phyloP scores from a whole-genome alignment of 2,888 invertebrate species.

The Limnephilus auricula region DNA sequence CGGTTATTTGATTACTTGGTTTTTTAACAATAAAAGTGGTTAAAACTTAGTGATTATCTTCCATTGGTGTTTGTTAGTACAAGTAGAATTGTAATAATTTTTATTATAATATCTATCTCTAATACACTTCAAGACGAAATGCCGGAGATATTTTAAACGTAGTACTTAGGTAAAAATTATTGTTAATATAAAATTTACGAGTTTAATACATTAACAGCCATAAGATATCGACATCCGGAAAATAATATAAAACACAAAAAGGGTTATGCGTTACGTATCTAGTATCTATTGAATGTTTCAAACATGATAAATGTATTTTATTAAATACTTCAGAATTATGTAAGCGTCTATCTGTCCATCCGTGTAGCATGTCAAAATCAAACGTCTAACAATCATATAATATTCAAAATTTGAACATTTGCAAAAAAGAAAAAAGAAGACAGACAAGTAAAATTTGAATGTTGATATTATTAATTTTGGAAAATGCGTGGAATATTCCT shows the following conservation, averaged over 20 bases:
- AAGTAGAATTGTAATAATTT: too few relatives aligned
- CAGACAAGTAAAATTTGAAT: background rate
- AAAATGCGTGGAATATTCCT: background rate
- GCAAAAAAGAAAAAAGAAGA: background rate
- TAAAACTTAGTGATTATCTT: too few relatives aligned
- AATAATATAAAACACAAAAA: background rate
- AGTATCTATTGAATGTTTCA: background rate
- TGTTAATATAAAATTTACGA: too few relatives aligned
- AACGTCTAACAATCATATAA: background rate
- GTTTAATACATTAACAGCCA: too few relatives aligned
- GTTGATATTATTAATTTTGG: background rate
- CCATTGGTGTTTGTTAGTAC: too few relatives aligned
- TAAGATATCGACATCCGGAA: background rate
- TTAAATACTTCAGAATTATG: background rate
- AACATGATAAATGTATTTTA: background rate
- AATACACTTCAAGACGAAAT: too few relatives aligned
- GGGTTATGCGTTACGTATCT: background rate
- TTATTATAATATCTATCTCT: too few relatives aligned
- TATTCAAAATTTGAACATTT: background rate
- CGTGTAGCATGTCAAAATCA: background rate
- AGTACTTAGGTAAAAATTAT: too few relatives aligned
- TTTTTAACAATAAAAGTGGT: too few relatives aligned
- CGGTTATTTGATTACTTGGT: too few relatives aligned
- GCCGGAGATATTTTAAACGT: too few relatives aligned
- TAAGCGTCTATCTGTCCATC: background rate